These are phyloP conservation scores for Lanius ludovicianus DNA, from an alignment of 2,113 vertebrate species.

Conservation along the genomic window DNA sequence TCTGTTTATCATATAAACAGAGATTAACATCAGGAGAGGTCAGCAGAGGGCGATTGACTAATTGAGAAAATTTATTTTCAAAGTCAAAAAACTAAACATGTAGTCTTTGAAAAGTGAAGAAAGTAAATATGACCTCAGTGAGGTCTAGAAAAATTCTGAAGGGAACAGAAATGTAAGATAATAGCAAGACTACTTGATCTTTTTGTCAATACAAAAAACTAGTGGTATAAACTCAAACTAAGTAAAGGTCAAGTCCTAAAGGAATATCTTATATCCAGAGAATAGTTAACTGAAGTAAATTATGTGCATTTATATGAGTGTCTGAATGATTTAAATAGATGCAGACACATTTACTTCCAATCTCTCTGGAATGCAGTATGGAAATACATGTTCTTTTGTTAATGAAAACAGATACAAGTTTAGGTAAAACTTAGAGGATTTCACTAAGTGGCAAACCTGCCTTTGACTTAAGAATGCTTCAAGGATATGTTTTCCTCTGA, in stretches of 20 bases:
- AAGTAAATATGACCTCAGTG: constrained; percentile 16
- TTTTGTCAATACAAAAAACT: constrained; percentile 7
- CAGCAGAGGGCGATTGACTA: neutral
- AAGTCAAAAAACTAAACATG: constrained; percentile 11
- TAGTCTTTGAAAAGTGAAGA: constrained; percentile 19
- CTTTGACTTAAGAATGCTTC: neutral
- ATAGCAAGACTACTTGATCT: neutral
- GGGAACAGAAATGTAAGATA: neutral
- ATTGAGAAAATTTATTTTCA: neutral
- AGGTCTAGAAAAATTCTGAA: constrained; percentile 11
- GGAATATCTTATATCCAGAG: neutral
- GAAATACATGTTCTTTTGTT: neutral
- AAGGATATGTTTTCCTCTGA: neutral
- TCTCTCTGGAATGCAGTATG: neutral
- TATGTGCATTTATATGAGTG: constrained; percentile 39
- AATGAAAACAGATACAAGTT: neutral
- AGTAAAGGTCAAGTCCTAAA: constrained; percentile 21
- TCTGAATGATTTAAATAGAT: constrained; percentile 19
- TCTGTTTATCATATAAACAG: neutral
- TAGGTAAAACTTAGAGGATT: neutral
- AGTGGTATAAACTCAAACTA: neutral
- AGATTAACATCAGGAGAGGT: constrained; percentile 11
- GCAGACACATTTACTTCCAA: neutral
- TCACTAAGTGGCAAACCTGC: neutral
- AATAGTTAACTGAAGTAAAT: constrained; percentile 1